These are phyloP conservation scores for Drosophila athabasca DNA, from an alignment of 1,140 invertebrate genomes.

Conservation along the genomic window DNA sequence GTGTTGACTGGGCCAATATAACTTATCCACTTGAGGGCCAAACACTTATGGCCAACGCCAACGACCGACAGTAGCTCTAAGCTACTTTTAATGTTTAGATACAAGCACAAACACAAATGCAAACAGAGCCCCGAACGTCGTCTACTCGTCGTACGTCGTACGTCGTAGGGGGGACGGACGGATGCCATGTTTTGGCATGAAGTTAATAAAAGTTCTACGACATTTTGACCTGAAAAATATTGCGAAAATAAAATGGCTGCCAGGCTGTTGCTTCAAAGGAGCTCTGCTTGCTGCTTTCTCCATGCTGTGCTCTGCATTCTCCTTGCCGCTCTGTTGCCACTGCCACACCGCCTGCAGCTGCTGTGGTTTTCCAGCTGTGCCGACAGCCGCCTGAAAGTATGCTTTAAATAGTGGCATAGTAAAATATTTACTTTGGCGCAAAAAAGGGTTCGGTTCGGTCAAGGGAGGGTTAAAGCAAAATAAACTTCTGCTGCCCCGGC, in stretches of 20 bases:
- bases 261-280: slow-evolving; percentile 62
- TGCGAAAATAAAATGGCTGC: slow-evolving; percentile 76
- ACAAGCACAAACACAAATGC: slow-evolving; percentile 32
- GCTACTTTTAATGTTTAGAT: slow-evolving; percentile 65
- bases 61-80: slow-evolving; percentile 48
- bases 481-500: slow-evolving; percentile 43
- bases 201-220: slow-evolving; percentile 81
- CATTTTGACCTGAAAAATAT: slow-evolving; percentile 80
- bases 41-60: slow-evolving; percentile 49
- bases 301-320: background rate
- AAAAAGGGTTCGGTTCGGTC: slow-evolving; percentile 38
- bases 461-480: slow-evolving; percentile 20
- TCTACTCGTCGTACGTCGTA: too few species aligned
- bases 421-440: slow-evolving; percentile 77
- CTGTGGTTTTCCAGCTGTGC: slow-evolving; percentile 66
- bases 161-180: slow-evolving; percentile 2
- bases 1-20: slow-evolving; percentile 53
- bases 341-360: slow-evolving; percentile 24
- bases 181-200: slow-evolving; percentile 29
- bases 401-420: slow-evolving; percentile 79
- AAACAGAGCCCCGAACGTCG: slow-evolving; percentile 6
- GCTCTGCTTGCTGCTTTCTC: background rate
- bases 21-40: slow-evolving; percentile 47
- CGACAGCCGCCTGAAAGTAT: slow-evolving; percentile 62
- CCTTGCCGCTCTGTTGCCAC: slow-evolving; percentile 9